Evolutionary conservation across 2,888 invertebrate species (phyloP), one percentile per base, ranked within the genome.

Genomic region (Plebejus melissa): DNA sequence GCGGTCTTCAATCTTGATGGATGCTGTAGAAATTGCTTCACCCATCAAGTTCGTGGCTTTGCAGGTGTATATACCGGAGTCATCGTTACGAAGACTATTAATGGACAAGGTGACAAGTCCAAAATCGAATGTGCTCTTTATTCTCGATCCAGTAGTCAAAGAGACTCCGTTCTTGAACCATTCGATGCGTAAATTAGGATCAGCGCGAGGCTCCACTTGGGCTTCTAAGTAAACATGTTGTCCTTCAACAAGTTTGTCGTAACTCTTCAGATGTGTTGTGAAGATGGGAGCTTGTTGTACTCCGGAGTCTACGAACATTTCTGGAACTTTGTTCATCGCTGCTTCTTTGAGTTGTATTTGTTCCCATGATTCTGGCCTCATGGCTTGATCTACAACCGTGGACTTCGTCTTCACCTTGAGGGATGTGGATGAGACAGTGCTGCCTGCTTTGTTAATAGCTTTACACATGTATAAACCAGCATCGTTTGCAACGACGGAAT

Each of bases 41-140:
- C 99, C 99, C 77, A 97, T 95, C 79, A 97, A 94, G 87, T 99
- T 99, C 13, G 96, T 97, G 0, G 98, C 99, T 89, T 97, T 97
- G 92, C 99, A 99, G 1, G 98, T 98, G 86, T 99, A 99, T 82
- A 98, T 97, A 6, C 98, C 99, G 2, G 98, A 98, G 90, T 99
- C 99, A 82, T 98, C 98, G 74, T 96, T 95, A 82, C 98, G 95
- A 69, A 98, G 85, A 2, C 98, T 96, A 84, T 98, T 97, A 78
- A 99, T 96, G 22, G 98, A 98, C 46, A 99, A 90, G 0, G 98
- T 98, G 0, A 99, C 99, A 78, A 98, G 95, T 74, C 99, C 99
- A 89, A 99, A 99, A 87, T 99, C 99, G 85, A 99, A 98, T 41
- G 98, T 97, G 81, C 98, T 98, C 85, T 98, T 96, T 79, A 99